Evolutionary conservation across 2,888 invertebrate species (phyloP), one percentile per base, ranked within the genome.

Genomic region (Cremastinae sp.): DNA sequence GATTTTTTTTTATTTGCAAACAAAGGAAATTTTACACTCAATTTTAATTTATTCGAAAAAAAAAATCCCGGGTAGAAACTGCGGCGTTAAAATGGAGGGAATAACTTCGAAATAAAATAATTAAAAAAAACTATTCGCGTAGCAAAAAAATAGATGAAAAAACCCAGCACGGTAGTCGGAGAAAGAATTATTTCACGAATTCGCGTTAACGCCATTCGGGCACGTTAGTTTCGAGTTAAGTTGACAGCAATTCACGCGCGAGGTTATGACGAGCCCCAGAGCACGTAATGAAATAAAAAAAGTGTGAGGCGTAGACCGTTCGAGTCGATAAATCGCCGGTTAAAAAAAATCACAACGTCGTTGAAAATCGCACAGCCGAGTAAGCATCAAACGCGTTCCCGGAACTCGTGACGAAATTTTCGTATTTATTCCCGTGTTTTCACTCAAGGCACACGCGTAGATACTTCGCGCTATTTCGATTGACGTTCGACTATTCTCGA

Each of bases 351-450:
- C 28, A 5, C 28, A 78, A 69, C 65, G 64, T 70, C 80, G 78
- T 85, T 85, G 85, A 87, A 87, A 84, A 79, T 80, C 75, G 83
- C 81, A 28, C 28, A 28, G 5, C 28, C 28, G 77, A 81, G 80
- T 79, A 62, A 16, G 82, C 86, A 84, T 87, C 87, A 88, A 87
- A 88, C 87, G 86, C 86, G 76, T 89, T 88, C 88, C 78, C 76
- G 79, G 88, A 88, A 88, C 80, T 81, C 66, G 71, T 77, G 70
- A 75, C 75, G 79, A 74, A 75, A 64, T 66, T 73, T 28, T 53
- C 73, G 47, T 53, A 55, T 55, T 28, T 41, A 18, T 41, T n/a
- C 41, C 10, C 37, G n/a, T 66, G 28, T n/a, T 8, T 39, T 14
- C 7, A 49, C 45, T 35, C 2, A 56, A 3, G n/a, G 37, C n/a